phyloP scores from a whole-genome alignment of 2,113 vertebrate genomes.

The Atlantisia rogersi region DNA sequence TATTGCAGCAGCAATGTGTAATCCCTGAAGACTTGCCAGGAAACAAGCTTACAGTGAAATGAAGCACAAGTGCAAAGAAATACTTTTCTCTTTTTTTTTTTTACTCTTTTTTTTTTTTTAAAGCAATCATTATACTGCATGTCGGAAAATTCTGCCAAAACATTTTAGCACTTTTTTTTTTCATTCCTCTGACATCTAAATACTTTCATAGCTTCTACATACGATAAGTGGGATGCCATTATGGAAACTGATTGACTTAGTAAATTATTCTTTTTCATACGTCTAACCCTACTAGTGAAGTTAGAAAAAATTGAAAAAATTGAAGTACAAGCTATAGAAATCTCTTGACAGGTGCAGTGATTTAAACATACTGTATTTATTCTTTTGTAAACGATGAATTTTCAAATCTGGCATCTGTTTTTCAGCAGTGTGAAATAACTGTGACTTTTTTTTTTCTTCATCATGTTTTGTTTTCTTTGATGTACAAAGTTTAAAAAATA shows the following conservation, averaged over 20 bases:
- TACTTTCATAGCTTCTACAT: slow-evolving; percentile 69
- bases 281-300: slow-evolving; percentile 50
- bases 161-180: slow-evolving; percentile 68
- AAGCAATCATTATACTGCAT: slow-evolving; percentile 53
- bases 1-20: slow-evolving; percentile 20
- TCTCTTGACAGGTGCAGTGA: slow-evolving; percentile 70
- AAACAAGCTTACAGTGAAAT: slow-evolving; percentile 30
- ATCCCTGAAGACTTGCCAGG: slow-evolving; percentile 45
- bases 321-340: slow-evolving; percentile 66
- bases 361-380: slow-evolving; percentile 71
- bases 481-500: slow-evolving; percentile 39
- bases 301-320: slow-evolving; percentile 60
- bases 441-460: slow-evolving; percentile 56
- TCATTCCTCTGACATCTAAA: slow-evolving; percentile 70
- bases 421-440: slow-evolving; percentile 62
- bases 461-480: slow-evolving; percentile 65
- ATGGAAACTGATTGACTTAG: slow-evolving; percentile 70
- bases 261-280: slow-evolving; percentile 65
- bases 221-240: slow-evolving; percentile 68
- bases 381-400: slow-evolving; percentile 63
- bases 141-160: slow-evolving; percentile 73
- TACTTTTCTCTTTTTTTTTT: neutral
- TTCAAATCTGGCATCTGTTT: slow-evolving; percentile 66
- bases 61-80: slow-evolving; percentile 56
- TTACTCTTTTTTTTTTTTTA: neutral